Evolutionary conservation across 2,888 invertebrate genomes (phyloP).

Genomic region (Limenitis camilla): DNA sequence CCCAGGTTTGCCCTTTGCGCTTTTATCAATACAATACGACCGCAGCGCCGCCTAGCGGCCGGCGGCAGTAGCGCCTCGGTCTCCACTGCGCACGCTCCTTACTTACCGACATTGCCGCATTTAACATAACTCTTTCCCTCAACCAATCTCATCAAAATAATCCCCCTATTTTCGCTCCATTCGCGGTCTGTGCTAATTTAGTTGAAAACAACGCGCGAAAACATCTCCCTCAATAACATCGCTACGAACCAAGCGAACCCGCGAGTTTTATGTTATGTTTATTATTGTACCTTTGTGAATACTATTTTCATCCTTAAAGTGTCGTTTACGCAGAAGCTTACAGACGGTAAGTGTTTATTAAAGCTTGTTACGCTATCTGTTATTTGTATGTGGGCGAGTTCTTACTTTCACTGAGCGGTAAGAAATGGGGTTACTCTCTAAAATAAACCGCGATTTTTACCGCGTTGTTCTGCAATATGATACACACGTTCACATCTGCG

Average conservation of each 20-base stretch:
- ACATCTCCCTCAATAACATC: not conserved
- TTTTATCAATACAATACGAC: constrained; percentile 60
- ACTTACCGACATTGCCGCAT: constrained; percentile 55
- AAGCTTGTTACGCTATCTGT: constrained; percentile 32
- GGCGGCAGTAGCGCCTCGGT: constrained; percentile 48
- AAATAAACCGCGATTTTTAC: constrained; percentile 57
- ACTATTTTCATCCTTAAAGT: constrained; percentile 39
- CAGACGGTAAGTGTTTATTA: constrained; percentile 48
- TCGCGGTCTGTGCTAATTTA: constrained; percentile 20
- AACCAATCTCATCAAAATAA: constrained; percentile 51
- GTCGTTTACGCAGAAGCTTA: constrained; percentile 38
- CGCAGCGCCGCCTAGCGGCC: constrained; percentile 57
- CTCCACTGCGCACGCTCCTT: constrained; percentile 65
- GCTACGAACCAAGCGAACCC: constrained; percentile 18
- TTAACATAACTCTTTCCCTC: constrained; percentile 43
- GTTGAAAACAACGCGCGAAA: not conserved
- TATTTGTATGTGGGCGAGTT: constrained; percentile 27
- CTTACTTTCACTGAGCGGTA: constrained; percentile 55
- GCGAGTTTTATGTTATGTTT: constrained; percentile 38
- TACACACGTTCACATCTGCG: constrained; percentile 24
- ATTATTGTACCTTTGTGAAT: constrained; percentile 42
- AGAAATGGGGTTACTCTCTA: constrained; percentile 61
- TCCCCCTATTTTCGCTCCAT: constrained; percentile 31
- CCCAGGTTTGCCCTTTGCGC: constrained; percentile 51
- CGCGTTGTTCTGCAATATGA: constrained; percentile 35